Percentiles rank a stretch among this genome's conserved stretches.
Conservation (phyloP, 1,140 invertebrate species). For the Potamilus streckersoni region DNA sequence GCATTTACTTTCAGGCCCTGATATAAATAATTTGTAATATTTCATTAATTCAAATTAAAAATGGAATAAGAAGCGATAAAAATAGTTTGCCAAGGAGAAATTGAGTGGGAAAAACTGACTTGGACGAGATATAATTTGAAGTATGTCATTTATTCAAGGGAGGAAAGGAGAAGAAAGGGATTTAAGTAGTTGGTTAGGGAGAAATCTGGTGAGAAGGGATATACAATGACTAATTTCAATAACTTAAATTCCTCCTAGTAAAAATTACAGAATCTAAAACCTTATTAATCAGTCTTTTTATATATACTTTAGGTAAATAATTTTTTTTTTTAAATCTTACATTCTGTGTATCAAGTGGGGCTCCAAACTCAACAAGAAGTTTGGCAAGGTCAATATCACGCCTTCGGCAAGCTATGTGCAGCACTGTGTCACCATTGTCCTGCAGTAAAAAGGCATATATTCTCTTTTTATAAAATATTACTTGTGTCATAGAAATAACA, state of each 20-base stretch:
- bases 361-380: constrained; percentile 92
- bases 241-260: background rate
- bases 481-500: background rate
- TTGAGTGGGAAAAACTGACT: too few species aligned
- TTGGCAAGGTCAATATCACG: constrained; percentile 92
- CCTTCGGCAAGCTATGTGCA: constrained; percentile 90
- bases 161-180: too few species aligned
- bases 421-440: constrained; percentile 79
- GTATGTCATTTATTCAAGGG: too few species aligned
- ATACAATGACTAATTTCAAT: background rate
- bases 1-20: background rate
- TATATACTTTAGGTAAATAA: background rate
- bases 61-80: background rate
- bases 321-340: constrained; percentile 70
- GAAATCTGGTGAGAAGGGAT: background rate
- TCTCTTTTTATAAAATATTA: background rate
- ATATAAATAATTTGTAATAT: background rate
- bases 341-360: constrained; percentile 89
- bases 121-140: too few species aligned
- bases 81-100: too few species aligned
- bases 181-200: too few species aligned
- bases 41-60: background rate
- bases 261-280: background rate
- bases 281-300: background rate
- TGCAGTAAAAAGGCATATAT: constrained; percentile 31